Conservation (phyloP, 2,888 invertebrate genomes). For the Pseudeuparius sepicola region DNA sequence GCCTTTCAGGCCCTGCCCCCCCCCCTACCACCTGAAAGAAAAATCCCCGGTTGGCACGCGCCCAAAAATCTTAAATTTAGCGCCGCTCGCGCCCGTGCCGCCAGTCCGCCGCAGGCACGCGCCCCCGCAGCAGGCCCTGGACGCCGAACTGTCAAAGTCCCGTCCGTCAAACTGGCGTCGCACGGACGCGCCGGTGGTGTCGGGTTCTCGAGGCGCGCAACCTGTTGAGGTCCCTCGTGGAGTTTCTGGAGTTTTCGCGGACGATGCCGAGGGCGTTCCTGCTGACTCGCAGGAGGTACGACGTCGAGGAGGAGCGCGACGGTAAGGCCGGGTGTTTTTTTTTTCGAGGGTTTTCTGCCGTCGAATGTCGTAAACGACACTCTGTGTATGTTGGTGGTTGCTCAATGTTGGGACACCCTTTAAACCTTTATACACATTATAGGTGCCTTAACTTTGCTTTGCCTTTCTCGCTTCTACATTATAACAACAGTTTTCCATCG, state of each 20-base stretch:
- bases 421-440: no score
- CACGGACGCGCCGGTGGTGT: not conserved
- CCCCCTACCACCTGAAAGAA: constrained; percentile 35
- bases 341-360: not conserved
- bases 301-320: constrained; percentile 35
- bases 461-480: no score
- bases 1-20: constrained; percentile 19
- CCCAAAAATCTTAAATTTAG: constrained; percentile 41
- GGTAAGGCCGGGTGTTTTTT: constrained; percentile 6
- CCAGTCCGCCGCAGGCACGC: constrained; percentile 31
- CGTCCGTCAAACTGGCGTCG: constrained; percentile 1
- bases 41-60: constrained; percentile 39
- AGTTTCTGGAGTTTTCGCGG: no score
- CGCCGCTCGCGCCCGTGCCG: constrained; percentile 36
- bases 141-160: constrained; percentile 4
- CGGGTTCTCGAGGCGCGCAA: no score
- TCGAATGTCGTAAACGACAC: constrained; percentile 1
- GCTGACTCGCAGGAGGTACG: constrained; percentile 51
- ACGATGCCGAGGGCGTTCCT: constrained; percentile 55
- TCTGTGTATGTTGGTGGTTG: no score
- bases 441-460: no score
- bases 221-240: no score
- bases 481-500: no score
- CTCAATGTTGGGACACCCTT: no score
- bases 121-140: constrained; percentile 7